phyloP scores from a whole-genome alignment of 2,797 vertebrate genomes.

The Karalla daura region DNA sequence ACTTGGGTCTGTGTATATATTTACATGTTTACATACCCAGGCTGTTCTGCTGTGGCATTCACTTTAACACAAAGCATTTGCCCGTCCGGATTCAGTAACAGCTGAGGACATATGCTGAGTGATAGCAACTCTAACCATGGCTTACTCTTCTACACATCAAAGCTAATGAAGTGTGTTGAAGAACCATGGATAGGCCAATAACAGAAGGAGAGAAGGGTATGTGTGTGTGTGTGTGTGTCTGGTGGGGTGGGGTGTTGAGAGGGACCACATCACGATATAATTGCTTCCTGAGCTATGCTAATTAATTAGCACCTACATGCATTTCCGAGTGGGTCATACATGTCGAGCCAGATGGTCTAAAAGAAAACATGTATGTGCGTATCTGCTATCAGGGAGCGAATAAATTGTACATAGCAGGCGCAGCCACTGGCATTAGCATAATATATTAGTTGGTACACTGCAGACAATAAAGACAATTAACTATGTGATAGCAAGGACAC shows the following conservation, averaged over 20 bases:
- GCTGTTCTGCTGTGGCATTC: constrained; percentile 4
- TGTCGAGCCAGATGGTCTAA: constrained; percentile 76
- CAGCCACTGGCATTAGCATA: constrained; percentile 74
- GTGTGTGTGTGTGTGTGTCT: constrained; percentile 9
- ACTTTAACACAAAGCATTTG: constrained; percentile 15
- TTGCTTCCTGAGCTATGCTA: constrained; percentile 83
- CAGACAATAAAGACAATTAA: constrained; percentile 79
- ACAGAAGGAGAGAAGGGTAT: constrained; percentile 13
- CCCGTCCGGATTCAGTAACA: constrained; percentile 20
- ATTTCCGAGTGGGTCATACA: constrained; percentile 79
- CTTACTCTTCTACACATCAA: constrained; percentile 72
- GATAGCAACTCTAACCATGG: constrained; percentile 58
- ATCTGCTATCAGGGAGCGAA: constrained; percentile 66
- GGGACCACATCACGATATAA: constrained; percentile 74
- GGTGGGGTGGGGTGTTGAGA: constrained; percentile 2
- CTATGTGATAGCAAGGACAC: constrained; percentile 62
- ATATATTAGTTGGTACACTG: constrained; percentile 70
- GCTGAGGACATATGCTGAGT: constrained; percentile 61
- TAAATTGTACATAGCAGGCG: constrained; percentile 64
- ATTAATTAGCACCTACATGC: constrained; percentile 85
- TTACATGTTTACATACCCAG: background rate
- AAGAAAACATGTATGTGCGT: constrained; percentile 75
- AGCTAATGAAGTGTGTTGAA: constrained; percentile 81
- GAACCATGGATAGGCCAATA: constrained; percentile 67
- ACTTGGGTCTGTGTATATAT: background rate